Percentiles rank a stretch among this genome's conserved stretches.
These are phyloP conservation scores for Tetranychus cinnabarinus DNA, from an alignment of 1,140 invertebrate species.

Conservation along the genomic window DNA sequence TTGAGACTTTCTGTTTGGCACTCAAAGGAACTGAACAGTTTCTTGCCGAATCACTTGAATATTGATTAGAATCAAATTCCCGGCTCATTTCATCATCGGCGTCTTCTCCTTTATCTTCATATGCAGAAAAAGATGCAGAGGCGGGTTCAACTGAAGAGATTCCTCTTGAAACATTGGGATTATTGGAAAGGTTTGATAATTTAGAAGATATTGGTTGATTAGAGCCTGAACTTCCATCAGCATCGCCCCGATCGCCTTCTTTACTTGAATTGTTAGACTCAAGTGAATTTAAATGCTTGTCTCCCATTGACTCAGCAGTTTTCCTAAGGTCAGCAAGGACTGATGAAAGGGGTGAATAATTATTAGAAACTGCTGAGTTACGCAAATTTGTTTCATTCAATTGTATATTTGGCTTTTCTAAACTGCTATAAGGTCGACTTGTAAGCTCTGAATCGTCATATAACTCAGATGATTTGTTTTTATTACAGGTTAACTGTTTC, in stretches of 20 bases:
- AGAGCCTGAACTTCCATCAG: background rate
- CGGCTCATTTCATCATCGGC: slow-evolving; percentile 60
- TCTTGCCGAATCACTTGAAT: background rate
- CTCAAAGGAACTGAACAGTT: background rate
- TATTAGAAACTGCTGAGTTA: slow-evolving; percentile 8
- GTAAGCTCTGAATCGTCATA: too few relatives aligned
- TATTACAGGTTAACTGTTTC: too few relatives aligned
- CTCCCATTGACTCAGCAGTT: slow-evolving; percentile 9
- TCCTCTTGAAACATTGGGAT: background rate
- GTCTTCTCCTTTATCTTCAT: slow-evolving; percentile 38
- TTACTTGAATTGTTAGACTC: too few relatives aligned
- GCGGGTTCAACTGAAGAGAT: too few relatives aligned
- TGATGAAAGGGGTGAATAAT: slow-evolving; percentile 9
- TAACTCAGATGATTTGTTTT: too few relatives aligned
- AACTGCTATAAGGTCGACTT: too few relatives aligned
- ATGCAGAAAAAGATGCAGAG: too few relatives aligned
- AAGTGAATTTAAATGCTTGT: too few relatives aligned
- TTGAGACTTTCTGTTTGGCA: background rate
- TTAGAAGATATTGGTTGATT: background rate
- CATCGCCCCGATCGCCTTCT: background rate
- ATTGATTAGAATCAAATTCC: slow-evolving; percentile 32
- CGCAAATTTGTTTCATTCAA: too few relatives aligned
- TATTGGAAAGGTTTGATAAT: background rate
- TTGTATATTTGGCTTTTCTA: too few relatives aligned
- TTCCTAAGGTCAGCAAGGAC: slow-evolving; percentile 12